Conservation (phyloP, 2,888 invertebrate species). For the Drosophila mulleri region DNA sequence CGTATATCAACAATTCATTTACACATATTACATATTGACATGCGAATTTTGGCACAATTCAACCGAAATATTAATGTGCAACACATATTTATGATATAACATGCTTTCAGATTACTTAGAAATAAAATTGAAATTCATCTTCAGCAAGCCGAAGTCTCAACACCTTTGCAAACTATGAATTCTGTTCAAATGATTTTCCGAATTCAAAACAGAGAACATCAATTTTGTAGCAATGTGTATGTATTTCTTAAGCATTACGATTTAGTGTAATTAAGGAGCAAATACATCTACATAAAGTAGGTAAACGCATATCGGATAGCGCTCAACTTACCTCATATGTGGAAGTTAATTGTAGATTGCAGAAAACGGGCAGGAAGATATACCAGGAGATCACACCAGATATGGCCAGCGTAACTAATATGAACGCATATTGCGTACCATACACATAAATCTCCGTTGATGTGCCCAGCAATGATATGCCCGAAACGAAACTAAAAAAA, state of each 20-base stretch:
- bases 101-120: no score
- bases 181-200: not conserved
- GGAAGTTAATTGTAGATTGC: slow-evolving; percentile 89
- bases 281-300: slow-evolving; percentile 1
- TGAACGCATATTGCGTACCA: slow-evolving; percentile 90
- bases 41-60: no score
- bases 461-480: slow-evolving; percentile 90
- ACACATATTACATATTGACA: no score
- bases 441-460: slow-evolving; percentile 92
- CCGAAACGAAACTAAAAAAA: slow-evolving; percentile 88
- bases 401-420: slow-evolving; percentile 82
- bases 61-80: no score
- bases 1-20: no score
- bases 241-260: not conserved
- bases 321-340: slow-evolving; percentile 89
- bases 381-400: slow-evolving; percentile 87
- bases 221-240: not conserved
- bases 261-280: not conserved
- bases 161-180: not conserved
- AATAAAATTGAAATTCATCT: not conserved
- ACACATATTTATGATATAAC: no score
- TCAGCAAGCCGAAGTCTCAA: not conserved
- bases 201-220: not conserved
- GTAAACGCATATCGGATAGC: slow-evolving; percentile 23
- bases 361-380: slow-evolving; percentile 90